Evolutionary conservation across 2,888 invertebrate genomes (phyloP).

Genomic region (Griposia aprilina): DNA sequence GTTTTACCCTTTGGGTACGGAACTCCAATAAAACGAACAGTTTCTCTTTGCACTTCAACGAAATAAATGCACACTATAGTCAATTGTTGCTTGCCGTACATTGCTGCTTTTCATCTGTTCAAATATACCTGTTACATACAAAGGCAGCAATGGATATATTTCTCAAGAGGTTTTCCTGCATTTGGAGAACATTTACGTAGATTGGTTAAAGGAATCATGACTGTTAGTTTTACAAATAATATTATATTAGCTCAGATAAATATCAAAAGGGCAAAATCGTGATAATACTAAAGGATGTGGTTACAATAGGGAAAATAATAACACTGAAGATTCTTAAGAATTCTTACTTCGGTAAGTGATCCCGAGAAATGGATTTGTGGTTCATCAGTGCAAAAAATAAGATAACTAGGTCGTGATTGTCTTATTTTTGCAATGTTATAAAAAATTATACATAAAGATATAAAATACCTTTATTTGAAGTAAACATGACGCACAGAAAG

Average conservation of each 20-base stretch:
- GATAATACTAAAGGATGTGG: slow-evolving; percentile 47
- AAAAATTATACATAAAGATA: no score
- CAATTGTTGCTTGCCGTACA: no score
- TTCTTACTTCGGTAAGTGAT: neutral
- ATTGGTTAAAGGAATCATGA: slow-evolving; percentile 39
- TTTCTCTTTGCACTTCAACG: slow-evolving; percentile 29
- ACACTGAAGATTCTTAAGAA: slow-evolving; percentile 28
- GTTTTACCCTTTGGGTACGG: no score
- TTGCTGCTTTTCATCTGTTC: no score
- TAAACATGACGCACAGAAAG: no score
- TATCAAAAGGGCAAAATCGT: slow-evolving; percentile 40
- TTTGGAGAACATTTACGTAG: neutral
- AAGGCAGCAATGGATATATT: neutral
- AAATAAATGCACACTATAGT: neutral
- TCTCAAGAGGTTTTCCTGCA: slow-evolving; percentile 21
- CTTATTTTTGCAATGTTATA: no score
- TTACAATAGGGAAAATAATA: slow-evolving; percentile 37
- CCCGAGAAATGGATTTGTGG: slow-evolving; percentile 14
- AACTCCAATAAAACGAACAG: neutral
- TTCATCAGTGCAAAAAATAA: slow-evolving; percentile 11
- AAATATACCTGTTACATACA: neutral
- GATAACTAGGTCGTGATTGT: neutral
- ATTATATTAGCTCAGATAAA: neutral
- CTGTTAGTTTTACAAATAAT: slow-evolving; percentile 17
- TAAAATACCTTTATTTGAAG: no score